Conservation (phyloP, 2,797 vertebrate genomes). For the Toxotes lorentzi region DNA sequence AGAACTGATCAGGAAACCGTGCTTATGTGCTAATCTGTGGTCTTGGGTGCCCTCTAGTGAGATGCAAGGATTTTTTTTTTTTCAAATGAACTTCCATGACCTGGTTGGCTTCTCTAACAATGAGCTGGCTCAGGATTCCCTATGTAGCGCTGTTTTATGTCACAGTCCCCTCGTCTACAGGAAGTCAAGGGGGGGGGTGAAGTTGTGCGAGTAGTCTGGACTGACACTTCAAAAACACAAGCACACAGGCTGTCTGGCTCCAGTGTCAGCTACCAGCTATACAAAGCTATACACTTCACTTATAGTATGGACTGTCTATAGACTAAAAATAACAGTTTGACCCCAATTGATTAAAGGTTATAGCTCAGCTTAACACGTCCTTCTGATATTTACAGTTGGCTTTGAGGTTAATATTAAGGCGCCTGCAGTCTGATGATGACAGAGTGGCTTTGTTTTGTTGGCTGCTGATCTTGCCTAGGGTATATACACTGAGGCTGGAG, state of each 20-base stretch:
- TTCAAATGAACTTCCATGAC: slow-evolving; percentile 13
- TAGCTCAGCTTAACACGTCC: not conserved
- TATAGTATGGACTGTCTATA: not conserved
- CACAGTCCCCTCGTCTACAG: not conserved
- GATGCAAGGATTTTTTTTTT: not conserved
- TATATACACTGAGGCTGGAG: not conserved
- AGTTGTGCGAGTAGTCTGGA: no score
- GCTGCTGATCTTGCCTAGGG: not conserved
- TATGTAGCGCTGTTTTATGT: slow-evolving; percentile 14
- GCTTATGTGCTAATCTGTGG: not conserved
- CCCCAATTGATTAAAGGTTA: not conserved
- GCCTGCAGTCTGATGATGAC: not conserved
- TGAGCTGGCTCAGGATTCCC: slow-evolving; percentile 16
- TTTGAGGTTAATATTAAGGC: not conserved
- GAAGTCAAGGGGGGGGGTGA: slow-evolving; percentile 1
- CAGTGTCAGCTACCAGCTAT: no score
- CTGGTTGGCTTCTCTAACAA: slow-evolving; percentile 10
- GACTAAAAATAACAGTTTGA: not conserved
- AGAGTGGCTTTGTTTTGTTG: not conserved
- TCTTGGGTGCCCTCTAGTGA: slow-evolving; percentile 35
- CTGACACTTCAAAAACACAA: no score
- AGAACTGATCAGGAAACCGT: not conserved
- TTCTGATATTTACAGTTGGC: not conserved
- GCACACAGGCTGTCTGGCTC: no score
- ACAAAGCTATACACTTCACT: no score